phyloP scores from a whole-genome alignment of 1,140 invertebrate species.

The Agrypnia vestita region DNA sequence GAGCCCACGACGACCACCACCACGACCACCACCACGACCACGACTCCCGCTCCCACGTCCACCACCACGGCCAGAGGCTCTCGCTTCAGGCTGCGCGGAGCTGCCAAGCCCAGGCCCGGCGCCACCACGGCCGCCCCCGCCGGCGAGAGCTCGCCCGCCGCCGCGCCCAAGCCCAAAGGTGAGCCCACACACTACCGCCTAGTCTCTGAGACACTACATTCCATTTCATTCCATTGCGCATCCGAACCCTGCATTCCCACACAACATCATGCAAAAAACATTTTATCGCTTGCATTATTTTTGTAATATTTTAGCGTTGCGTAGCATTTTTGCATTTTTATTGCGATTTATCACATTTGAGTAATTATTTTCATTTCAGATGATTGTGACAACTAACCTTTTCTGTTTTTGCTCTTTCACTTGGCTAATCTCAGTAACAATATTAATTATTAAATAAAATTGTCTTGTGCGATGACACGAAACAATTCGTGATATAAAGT shows the following conservation, averaged over 20 bases:
- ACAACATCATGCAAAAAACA: neutral
- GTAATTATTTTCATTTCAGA: too few relatives aligned
- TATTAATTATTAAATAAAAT: neutral
- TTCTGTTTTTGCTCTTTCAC: too few relatives aligned
- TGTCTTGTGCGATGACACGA: slow-evolving; percentile 27
- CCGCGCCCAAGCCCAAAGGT: slow-evolving; percentile 58
- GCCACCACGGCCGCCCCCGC: slow-evolving; percentile 38
- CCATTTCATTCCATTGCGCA: neutral
- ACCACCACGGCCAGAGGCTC: slow-evolving; percentile 67
- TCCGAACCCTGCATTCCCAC: neutral
- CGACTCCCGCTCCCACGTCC: slow-evolving; percentile 71
- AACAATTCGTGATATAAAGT: slow-evolving; percentile 43
- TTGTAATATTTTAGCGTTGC: too few relatives aligned
- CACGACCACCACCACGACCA: slow-evolving; percentile 74
- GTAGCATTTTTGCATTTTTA: too few relatives aligned
- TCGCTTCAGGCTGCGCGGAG: slow-evolving; percentile 31
- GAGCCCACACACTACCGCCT: slow-evolving; percentile 14
- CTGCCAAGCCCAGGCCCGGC: slow-evolving; percentile 62
- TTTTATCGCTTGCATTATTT: neutral
- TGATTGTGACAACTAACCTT: too few relatives aligned
- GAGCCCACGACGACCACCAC: slow-evolving; percentile 72
- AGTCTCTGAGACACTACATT: neutral
- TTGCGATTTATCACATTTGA: too few relatives aligned
- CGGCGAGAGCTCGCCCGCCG: slow-evolving; percentile 58
- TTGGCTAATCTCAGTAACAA: too few relatives aligned